Conservation (phyloP, 64 coral and sea anemone species). For the Astreopora myriophthalma region DNA sequence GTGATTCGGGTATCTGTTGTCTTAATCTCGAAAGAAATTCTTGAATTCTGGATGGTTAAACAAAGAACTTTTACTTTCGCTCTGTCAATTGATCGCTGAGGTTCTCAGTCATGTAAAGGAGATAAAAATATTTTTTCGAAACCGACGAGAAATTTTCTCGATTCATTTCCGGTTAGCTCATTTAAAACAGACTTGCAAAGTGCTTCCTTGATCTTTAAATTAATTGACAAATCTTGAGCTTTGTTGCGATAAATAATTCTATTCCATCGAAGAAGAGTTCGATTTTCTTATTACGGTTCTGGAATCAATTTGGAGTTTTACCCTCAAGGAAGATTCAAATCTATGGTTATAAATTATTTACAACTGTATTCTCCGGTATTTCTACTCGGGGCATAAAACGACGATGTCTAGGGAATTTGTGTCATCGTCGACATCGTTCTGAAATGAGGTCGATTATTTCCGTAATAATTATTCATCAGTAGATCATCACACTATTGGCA, state of each 20-base stretch:
- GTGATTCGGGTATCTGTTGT: conserved; percentile 1
- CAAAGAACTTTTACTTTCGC: not conserved
- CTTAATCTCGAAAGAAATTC: not conserved
- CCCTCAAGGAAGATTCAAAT: not conserved
- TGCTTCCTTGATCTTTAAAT: not conserved
- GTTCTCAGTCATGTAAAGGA: not conserved
- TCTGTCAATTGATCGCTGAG: not conserved
- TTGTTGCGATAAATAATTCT: not conserved
- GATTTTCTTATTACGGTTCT: not conserved
- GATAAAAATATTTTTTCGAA: not conserved
- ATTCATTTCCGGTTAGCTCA: conserved; percentile 22
- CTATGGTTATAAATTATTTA: conserved; percentile 8
- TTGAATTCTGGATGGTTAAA: not conserved
- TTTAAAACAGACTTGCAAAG: not conserved
- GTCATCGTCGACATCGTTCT: too few relatives aligned
- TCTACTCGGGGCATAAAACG: too few relatives aligned
- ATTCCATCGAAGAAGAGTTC: not conserved
- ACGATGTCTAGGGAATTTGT: too few relatives aligned
- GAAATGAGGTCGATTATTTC: not conserved
- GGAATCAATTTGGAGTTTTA: not conserved
- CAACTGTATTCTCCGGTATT: not conserved
- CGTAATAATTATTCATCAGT: not conserved
- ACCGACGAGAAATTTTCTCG: not conserved
- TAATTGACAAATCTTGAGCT: not conserved
- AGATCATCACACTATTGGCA: not conserved